phyloP scores from a whole-genome alignment of 2,113 vertebrate species.

The Periophthalmodon schlosseri region DNA sequence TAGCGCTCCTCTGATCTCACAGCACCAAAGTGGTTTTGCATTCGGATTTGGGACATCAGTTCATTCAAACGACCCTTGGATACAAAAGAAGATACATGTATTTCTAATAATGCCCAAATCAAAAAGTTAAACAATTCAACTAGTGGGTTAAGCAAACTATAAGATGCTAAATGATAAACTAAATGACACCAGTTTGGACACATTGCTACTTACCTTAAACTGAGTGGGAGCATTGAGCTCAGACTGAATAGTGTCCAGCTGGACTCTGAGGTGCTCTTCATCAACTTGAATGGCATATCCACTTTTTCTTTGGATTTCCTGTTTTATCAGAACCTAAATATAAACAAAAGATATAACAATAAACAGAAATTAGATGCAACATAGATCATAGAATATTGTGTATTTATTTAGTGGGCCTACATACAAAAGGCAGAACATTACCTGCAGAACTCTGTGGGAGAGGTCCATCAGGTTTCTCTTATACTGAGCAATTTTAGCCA shows the following conservation, averaged over 20 bases:
- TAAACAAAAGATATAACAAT: background rate
- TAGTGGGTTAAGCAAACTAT: background rate
- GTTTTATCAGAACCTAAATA: slow-evolving; percentile 91
- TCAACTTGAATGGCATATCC: slow-evolving; percentile 97
- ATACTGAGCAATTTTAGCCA: slow-evolving; percentile 96
- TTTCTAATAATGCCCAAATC: background rate
- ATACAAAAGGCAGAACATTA: slow-evolving; percentile 52
- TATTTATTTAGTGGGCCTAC: background rate
- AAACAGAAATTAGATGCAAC: background rate
- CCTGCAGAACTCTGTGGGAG: slow-evolving; percentile 93
- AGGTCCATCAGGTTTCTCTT: slow-evolving; percentile 98
- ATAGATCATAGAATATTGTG: background rate
- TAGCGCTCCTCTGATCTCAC: slow-evolving; percentile 93
- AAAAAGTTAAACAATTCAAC: background rate
- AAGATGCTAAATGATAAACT: background rate
- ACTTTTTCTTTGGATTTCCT: slow-evolving; percentile 96
- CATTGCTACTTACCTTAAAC: slow-evolving; percentile 86
- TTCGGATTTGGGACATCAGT: slow-evolving; percentile 97
- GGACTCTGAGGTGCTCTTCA: slow-evolving; percentile 95
- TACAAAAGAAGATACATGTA: background rate
- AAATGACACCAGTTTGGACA: background rate
- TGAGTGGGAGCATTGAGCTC: slow-evolving; percentile 97
- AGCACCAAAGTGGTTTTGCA: slow-evolving; percentile 97
- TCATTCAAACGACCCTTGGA: slow-evolving; percentile 94
- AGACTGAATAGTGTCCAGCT: slow-evolving; percentile 94